Percentiles rank a stretch among this genome's conserved stretches.
Conservation (phyloP, 1,140 invertebrate genomes). For the Amphibalanus amphitrite region DNA sequence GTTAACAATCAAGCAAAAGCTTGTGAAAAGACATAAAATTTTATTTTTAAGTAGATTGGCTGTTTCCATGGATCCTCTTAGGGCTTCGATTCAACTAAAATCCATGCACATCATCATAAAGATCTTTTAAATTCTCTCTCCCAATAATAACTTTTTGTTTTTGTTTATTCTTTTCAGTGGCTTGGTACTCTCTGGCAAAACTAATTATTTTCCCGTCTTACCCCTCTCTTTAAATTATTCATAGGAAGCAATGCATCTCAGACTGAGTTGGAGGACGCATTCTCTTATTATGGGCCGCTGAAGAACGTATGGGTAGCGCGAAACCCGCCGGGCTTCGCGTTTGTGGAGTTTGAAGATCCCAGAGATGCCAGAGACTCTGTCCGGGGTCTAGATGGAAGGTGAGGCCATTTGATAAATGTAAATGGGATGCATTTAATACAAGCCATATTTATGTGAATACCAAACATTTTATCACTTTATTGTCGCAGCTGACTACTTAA, state of each 20-base stretch:
- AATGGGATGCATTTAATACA: background rate
- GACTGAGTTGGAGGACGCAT: slow-evolving; percentile 67
- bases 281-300: slow-evolving; percentile 74
- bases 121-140: background rate
- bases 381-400: slow-evolving; percentile 85
- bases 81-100: background rate
- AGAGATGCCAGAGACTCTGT: slow-evolving; percentile 91
- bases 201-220: slow-evolving; percentile 90
- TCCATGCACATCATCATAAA: background rate
- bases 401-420: slow-evolving; percentile 28
- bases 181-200: slow-evolving; percentile 65
- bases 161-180: too few species aligned
- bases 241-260: slow-evolving; percentile 74
- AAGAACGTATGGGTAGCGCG: slow-evolving; percentile 91
- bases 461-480: background rate
- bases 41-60: too few species aligned
- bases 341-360: slow-evolving; percentile 95
- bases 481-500: too few species aligned
- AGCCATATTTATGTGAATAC: background rate
- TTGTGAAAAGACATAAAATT: too few species aligned
- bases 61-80: too few species aligned
- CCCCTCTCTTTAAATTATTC: slow-evolving; percentile 82
- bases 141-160: background rate
- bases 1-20: too few species aligned
- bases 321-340: too few species aligned